These are phyloP conservation scores for Semnopithecus entellus DNA, from an alignment of 2,113 vertebrate genomes.

Conservation along the genomic window DNA sequence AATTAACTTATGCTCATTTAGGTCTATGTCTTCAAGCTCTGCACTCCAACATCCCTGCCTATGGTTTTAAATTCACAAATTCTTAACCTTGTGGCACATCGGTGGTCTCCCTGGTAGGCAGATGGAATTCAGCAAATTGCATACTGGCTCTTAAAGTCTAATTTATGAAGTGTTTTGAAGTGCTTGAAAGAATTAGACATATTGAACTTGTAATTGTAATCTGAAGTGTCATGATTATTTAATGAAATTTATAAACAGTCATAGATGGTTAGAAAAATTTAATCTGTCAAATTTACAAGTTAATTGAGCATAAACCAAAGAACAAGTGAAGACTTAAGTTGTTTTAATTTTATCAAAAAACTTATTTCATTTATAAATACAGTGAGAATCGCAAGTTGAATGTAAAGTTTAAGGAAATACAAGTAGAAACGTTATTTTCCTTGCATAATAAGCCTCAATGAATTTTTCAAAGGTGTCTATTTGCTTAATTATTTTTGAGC, in stretches of 20 bases:
- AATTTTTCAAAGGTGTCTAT: neutral
- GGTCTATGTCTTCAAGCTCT: neutral
- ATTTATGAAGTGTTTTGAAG: conserved; percentile 32
- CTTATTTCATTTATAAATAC: neutral
- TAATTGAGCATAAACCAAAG: neutral
- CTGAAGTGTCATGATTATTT: conserved; percentile 16
- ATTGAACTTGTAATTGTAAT: neutral
- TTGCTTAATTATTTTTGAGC: neutral
- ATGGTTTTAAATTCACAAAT: neutral
- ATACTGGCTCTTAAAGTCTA: neutral
- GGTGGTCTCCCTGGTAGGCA: neutral
- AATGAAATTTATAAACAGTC: conserved; percentile 4
- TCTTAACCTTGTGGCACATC: neutral
- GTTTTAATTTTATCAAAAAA: neutral
- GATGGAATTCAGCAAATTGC: neutral
- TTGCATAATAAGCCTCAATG: neutral
- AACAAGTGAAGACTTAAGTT: neutral
- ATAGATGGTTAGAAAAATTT: conserved; percentile 14
- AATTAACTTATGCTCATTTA: neutral
- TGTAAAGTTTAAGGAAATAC: neutral
- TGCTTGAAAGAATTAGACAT: neutral
- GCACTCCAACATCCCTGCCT: neutral
- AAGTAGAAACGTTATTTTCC: neutral
- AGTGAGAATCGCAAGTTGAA: neutral
- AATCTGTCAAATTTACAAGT: conserved; percentile 21